Percentiles rank a stretch among this genome's conserved stretches.
Evolutionary conservation across 2,888 invertebrate genomes (phyloP).

Genomic region (Leptothorax acervorum): DNA sequence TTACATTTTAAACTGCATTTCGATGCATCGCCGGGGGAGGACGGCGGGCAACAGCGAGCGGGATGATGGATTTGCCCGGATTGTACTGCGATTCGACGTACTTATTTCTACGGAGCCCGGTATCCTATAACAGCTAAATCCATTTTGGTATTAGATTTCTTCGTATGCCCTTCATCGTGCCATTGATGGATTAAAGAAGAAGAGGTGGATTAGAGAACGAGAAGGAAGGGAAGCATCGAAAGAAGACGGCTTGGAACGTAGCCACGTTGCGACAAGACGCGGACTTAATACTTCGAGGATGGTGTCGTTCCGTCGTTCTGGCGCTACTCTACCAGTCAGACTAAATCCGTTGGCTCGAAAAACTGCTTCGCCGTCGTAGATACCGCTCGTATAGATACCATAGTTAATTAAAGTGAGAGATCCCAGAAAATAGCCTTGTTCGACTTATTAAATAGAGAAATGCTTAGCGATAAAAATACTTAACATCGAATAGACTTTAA

Average conservation of each 20-base stretch:
- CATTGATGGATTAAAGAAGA: slow-evolving; percentile 78
- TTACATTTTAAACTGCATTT: slow-evolving; percentile 74
- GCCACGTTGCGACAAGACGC: slow-evolving; percentile 66
- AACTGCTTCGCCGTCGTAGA: slow-evolving; percentile 16
- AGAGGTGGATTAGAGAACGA: slow-evolving; percentile 55
- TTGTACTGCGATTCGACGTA: slow-evolving; percentile 63
- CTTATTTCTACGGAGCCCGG: slow-evolving; percentile 68
- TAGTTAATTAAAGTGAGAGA: slow-evolving; percentile 36
- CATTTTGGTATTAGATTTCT: slow-evolving; percentile 81
- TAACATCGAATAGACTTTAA: slow-evolving; percentile 7
- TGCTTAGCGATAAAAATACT: not conserved
- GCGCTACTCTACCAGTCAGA: slow-evolving; percentile 51
- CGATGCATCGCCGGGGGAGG: slow-evolving; percentile 63
- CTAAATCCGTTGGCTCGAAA: slow-evolving; percentile 54
- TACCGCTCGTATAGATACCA: slow-evolving; percentile 12
- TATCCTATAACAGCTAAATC: slow-evolving; percentile 78
- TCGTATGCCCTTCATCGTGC: slow-evolving; percentile 76
- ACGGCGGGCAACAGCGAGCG: slow-evolving; percentile 47
- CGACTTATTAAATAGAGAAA: not conserved
- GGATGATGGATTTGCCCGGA: slow-evolving; percentile 74
- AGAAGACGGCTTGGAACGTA: slow-evolving; percentile 69
- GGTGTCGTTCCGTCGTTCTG: slow-evolving; percentile 58
- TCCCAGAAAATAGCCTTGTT: not conserved
- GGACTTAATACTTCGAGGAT: slow-evolving; percentile 62
- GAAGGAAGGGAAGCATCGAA: slow-evolving; percentile 51